These are phyloP conservation scores for Rhopalosiphum nymphaeae DNA, from an alignment of 2,888 invertebrate species.

Conservation along the genomic window DNA sequence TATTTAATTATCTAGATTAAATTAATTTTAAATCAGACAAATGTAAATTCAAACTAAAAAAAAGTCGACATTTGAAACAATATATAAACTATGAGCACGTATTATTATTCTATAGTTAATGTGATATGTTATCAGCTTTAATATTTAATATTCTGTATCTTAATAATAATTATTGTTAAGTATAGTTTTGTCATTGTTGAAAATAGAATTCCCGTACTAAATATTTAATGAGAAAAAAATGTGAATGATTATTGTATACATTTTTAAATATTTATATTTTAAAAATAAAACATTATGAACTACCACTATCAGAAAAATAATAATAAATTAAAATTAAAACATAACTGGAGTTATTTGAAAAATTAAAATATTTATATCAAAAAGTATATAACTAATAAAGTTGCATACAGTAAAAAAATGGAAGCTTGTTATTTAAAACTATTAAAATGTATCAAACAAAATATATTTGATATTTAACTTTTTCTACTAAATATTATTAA, in stretches of 20 bases:
- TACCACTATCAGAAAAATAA: neutral
- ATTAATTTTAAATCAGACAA: neutral
- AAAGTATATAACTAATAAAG: slow-evolving; percentile 1
- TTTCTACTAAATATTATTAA: neutral
- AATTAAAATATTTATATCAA: neutral
- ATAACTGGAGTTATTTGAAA: neutral
- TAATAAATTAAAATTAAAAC: neutral
- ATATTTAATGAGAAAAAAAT: neutral
- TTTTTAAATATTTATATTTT: neutral
- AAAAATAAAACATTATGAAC: neutral
- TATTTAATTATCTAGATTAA: neutral
- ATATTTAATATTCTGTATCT: neutral
- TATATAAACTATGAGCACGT: neutral
- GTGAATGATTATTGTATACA: neutral
- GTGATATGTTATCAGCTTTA: neutral
- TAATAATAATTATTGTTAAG: neutral
- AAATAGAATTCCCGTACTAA: neutral
- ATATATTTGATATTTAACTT: neutral
- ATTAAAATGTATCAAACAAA: neutral
- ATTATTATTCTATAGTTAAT: neutral
- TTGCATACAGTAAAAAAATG: neutral
- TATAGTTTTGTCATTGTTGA: neutral
- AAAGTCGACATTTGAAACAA: neutral
- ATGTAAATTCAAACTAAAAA: neutral
- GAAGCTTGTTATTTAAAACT: neutral